A percentile compares a stretch with the other conserved stretches of the same genome.
Evolutionary conservation across 2,888 invertebrate genomes (phyloP).

Genomic region (Gandaritis pyraliata): DNA sequence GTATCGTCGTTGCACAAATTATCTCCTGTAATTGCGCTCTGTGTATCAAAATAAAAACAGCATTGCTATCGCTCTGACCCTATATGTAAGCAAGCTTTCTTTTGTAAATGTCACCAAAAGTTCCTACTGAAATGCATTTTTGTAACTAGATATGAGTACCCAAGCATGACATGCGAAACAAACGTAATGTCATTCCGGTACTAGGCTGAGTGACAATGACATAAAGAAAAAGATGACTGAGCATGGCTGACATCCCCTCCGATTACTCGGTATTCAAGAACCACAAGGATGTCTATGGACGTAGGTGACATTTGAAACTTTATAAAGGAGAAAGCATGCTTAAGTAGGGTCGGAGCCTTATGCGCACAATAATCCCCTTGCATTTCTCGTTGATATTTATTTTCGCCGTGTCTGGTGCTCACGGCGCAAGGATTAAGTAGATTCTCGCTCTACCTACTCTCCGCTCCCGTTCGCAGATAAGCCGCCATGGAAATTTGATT

Average conservation of each 20-base stretch:
- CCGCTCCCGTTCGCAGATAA: constrained; percentile 42
- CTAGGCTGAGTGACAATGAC: no score
- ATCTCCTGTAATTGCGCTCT: constrained; percentile 36
- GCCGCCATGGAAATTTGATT: constrained; percentile 48
- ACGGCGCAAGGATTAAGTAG: constrained; percentile 33
- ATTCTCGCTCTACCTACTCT: constrained; percentile 21
- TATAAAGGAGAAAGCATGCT: background rate
- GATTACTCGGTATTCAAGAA: no score
- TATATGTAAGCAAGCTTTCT: background rate
- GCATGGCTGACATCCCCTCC: no score
- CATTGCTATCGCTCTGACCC: constrained; percentile 17
- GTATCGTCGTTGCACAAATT: constrained; percentile 29
- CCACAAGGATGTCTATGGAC: background rate
- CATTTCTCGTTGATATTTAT: constrained; percentile 43
- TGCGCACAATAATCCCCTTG: constrained; percentile 40
- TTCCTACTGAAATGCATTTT: no score
- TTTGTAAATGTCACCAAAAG: background rate
- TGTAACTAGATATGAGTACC: no score
- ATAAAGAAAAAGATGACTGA: no score
- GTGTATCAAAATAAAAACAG: constrained; percentile 35
- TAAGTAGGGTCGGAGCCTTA: constrained; percentile 8
- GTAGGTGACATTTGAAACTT: background rate
- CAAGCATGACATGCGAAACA: no score
- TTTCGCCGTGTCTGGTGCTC: constrained; percentile 34
- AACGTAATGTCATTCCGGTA: no score